Percentiles rank a stretch among this genome's conserved stretches.
phyloP scores from a whole-genome alignment of 2,113 vertebrate genomes.

The Passer domesticus region DNA sequence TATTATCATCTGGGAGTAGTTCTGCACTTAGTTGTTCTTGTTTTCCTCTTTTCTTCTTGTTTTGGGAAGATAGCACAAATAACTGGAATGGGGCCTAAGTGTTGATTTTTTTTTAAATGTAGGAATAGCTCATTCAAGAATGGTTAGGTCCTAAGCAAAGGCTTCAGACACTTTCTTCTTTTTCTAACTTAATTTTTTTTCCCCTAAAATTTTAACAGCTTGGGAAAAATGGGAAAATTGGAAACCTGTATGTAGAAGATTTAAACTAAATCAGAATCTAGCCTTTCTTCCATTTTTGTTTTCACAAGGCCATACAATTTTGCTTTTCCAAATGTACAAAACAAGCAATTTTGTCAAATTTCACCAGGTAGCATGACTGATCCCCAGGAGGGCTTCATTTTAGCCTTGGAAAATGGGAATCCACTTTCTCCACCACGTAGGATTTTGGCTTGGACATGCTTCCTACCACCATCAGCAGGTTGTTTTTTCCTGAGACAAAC shows the following conservation, averaged over 20 bases:
- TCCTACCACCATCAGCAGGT: neutral
- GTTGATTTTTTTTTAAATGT: neutral
- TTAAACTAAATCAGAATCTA: neutral
- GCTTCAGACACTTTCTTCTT: neutral
- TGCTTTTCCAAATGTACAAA: neutral
- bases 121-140: neutral
- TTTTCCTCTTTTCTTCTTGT: neutral
- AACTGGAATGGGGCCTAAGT: neutral
- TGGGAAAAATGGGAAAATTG: neutral
- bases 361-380: neutral
- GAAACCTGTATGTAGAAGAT: neutral
- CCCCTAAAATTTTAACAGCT: neutral
- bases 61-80: neutral
- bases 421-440: neutral
- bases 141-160: neutral
- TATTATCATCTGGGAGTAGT: conserved; percentile 6
- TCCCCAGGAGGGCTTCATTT: neutral
- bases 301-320: neutral
- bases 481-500: neutral
- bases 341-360: neutral
- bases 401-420: neutral
- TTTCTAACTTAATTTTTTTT: neutral
- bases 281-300: neutral
- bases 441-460: neutral
- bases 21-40: neutral